Evolutionary conservation across 2,797 vertebrate genomes (phyloP).

Genomic region (Ispidina picta): DNA sequence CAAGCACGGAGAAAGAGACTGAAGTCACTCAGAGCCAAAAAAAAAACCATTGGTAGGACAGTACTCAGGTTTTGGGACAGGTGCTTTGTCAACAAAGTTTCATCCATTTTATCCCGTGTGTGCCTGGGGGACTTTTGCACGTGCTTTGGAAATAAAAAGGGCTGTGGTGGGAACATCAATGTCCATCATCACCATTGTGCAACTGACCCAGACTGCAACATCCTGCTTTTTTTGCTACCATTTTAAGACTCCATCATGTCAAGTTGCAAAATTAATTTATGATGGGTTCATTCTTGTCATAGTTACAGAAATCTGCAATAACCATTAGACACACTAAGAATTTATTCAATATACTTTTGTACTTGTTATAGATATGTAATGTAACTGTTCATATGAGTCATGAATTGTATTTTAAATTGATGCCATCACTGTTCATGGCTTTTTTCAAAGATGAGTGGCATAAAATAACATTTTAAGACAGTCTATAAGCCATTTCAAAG

Average conservation of each 20-base stretch:
- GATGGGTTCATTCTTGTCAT: neutral
- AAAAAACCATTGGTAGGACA: neutral
- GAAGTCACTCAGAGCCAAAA: neutral
- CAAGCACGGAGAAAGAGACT: neutral
- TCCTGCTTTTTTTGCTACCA: neutral
- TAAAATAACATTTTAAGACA: neutral
- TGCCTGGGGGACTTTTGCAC: neutral
- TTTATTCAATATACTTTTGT: neutral
- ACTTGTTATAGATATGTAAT: neutral
- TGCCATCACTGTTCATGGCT: neutral
- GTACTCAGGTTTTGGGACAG: neutral
- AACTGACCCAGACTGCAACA: neutral
- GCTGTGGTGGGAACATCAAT: neutral
- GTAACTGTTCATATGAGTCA: neutral
- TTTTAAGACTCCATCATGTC: neutral
- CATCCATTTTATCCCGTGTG: neutral
- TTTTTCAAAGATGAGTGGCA: neutral
- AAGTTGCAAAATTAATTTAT: neutral
- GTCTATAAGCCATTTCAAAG: neutral
- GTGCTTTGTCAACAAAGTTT: neutral
- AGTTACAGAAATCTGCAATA: neutral
- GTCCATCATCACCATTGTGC: neutral
- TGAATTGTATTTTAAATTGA: neutral
- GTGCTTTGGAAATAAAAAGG: neutral
- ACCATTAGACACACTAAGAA: neutral